phyloP scores from a whole-genome alignment of 2,888 invertebrate species.

The Harpalus rufipes region DNA sequence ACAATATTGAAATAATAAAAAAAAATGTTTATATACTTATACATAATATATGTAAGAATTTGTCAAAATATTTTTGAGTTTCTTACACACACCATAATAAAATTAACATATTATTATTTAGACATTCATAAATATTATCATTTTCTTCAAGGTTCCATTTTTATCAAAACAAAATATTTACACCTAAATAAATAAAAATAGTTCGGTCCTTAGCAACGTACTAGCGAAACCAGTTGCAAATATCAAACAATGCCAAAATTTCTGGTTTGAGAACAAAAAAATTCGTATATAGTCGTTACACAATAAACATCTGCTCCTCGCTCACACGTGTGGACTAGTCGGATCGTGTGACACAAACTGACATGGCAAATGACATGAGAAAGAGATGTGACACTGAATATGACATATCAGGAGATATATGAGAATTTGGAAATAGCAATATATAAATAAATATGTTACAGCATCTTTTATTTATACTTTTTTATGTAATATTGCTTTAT shows the following conservation, averaged over 20 bases:
- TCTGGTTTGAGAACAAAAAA: background rate
- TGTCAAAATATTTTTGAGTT: background rate
- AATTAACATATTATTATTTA: background rate
- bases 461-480: too few species aligned
- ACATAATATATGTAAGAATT: background rate
- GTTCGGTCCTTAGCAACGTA: background rate
- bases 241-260: background rate
- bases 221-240: background rate
- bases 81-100: background rate
- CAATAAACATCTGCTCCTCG: background rate
- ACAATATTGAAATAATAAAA: too few species aligned
- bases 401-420: background rate
- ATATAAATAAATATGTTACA: background rate
- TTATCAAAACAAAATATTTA: background rate
- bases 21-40: too few species aligned
- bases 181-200: conserved; percentile 1
- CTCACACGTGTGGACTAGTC: background rate
- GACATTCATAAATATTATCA: background rate
- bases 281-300: background rate
- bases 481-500: too few species aligned
- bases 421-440: background rate
- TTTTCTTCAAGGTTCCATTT: background rate
- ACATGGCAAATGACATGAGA: conserved; percentile 1
- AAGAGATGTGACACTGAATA: background rate
- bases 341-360: conserved; percentile 1